Evolutionary conservation across 1,140 invertebrate species (phyloP).

Genomic region (Oncopodura yosiiana): DNA sequence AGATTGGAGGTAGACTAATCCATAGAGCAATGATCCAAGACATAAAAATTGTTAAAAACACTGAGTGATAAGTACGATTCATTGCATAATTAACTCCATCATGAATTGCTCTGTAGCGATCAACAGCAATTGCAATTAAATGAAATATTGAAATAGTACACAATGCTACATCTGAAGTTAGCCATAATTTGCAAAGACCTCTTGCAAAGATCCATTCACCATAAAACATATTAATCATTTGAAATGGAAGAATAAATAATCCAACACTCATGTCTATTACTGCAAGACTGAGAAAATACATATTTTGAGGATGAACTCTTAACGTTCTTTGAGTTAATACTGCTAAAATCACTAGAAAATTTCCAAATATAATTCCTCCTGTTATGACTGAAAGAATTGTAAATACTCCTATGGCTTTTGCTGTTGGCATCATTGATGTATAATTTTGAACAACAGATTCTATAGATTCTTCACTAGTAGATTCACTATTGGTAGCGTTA

Average conservation of each 20-base stretch:
- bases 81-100: slow-evolving; percentile 51
- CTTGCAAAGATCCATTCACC: background rate
- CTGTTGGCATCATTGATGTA: too few species aligned
- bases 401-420: too few species aligned
- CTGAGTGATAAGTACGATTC: slow-evolving; percentile 46
- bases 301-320: slow-evolving; percentile 19
- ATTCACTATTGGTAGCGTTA: too few species aligned
- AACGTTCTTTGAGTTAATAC: slow-evolving; percentile 9
- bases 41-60: slow-evolving; percentile 43
- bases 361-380: slow-evolving; percentile 15
- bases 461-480: too few species aligned
- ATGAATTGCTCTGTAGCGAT: slow-evolving; percentile 48
- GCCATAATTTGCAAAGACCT: slow-evolving; percentile 5
- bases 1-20: slow-evolving; percentile 17
- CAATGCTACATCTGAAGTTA: slow-evolving; percentile 5
- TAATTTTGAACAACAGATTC: too few species aligned
- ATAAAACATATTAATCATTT: slow-evolving; percentile 4
- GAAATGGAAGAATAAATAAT: slow-evolving; percentile 16
- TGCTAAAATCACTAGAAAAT: slow-evolving; percentile 17
- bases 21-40: too few species aligned
- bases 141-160: slow-evolving; percentile 77
- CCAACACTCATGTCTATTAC: slow-evolving; percentile 12
- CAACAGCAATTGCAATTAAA: slow-evolving; percentile 51
- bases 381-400: too few species aligned
- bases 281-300: slow-evolving; percentile 17